These are phyloP conservation scores for Esox niger DNA, from an alignment of 2,113 vertebrate species.

Conservation along the genomic window DNA sequence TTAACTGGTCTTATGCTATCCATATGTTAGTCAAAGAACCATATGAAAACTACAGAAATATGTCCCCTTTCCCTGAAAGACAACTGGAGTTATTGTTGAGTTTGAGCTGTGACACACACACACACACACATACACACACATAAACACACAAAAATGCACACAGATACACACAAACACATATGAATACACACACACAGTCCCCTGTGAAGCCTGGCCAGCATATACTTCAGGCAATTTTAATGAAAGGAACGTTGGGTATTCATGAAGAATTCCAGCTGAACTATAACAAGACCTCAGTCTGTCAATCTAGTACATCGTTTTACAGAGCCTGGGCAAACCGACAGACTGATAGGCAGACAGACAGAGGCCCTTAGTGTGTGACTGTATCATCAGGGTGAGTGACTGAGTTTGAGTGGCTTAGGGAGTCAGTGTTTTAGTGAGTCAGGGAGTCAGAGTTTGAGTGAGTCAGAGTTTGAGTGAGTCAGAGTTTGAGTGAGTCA, in stretches of 20 bases:
- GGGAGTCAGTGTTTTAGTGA: too few species aligned
- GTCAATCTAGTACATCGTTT: slow-evolving; percentile 19
- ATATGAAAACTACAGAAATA: slow-evolving; percentile 1
- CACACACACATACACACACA: too few species aligned
- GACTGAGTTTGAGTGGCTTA: too few species aligned
- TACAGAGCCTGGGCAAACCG: neutral
- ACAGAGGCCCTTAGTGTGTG: neutral
- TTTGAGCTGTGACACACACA: neutral
- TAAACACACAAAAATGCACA: too few species aligned
- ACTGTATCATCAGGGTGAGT: too few species aligned
- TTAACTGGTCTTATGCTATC: neutral
- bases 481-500: too few species aligned
- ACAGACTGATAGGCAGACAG: too few species aligned
- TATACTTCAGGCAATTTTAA: slow-evolving; percentile 18
- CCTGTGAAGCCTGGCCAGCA: slow-evolving; percentile 19
- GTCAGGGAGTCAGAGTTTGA: too few species aligned
- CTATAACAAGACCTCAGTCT: slow-evolving; percentile 18
- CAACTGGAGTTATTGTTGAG: neutral
- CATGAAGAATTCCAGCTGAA: slow-evolving; percentile 24
- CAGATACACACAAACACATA: too few species aligned
- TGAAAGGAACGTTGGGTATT: slow-evolving; percentile 48
- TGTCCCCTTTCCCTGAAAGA: neutral
- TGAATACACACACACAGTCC: neutral
- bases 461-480: too few species aligned
- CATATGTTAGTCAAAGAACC: neutral